Base-by-base conservation (phyloP, 2,797 vertebrate genomes). In the Enteromius afrohamiltoni region DNA sequence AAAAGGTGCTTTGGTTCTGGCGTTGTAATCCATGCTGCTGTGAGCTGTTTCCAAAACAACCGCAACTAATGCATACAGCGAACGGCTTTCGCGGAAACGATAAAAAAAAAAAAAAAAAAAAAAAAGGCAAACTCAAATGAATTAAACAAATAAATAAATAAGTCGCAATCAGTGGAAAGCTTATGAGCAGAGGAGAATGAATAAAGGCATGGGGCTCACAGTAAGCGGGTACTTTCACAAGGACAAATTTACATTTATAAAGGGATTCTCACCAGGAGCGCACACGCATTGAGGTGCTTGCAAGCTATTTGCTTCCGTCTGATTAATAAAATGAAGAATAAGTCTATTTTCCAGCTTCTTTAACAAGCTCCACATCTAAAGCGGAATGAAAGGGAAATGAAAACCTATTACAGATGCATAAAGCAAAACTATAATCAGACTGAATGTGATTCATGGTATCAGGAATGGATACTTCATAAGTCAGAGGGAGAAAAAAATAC, bases 231-330 rank as follows among this genome's bases (percentile, higher is more conserved):
- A 69, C 82, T 84, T 87, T 85, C 83, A 79, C 85, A 79, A 80
- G 84, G 58, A 83, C 51, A 86, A 74, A 84, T 85, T 85, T 84
- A 86, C 82, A 86, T 86, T 80, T 80, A 88, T 81, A 86, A 85
- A 80, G 40, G 74, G 84, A 82, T 77, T 84, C 82, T 71, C 84
- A 23, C 80, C 71, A 60, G 86, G 82, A 82, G 71, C 49, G 29
- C 71, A 77, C 29, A 29, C 23, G 49, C 42, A 78, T 42, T 80
- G 71, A 51, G 77, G 64, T 34, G 71, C 67, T 83, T 34, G 42
- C 62, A 23, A 83, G 79, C 55, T 83, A 86, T 88, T 84, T 84
- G 80, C 83, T 82, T 82, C 86, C 37, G 45, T 82, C 82, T 84
- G 51, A 86, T 83, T 85, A 87, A 84, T 85, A 65, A 79, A 85